These are phyloP conservation scores for Ceratotherium simum DNA, from an alignment of 2,113 vertebrate genomes.

Conservation along the genomic window DNA sequence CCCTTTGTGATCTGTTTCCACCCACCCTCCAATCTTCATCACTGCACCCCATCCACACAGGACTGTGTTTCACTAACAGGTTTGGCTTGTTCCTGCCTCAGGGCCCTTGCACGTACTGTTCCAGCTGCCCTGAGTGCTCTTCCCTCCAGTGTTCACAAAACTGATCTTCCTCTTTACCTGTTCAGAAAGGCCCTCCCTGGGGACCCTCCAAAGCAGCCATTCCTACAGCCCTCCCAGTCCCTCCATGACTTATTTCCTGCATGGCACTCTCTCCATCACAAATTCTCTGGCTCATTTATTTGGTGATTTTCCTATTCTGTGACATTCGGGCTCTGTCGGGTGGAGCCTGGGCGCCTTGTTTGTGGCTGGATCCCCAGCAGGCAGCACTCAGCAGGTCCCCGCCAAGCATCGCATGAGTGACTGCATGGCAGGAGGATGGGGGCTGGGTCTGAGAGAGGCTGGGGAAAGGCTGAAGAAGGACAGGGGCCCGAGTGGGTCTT, in stretches of 20 bases:
- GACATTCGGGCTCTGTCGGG: accelerated
- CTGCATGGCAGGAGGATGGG: too few relatives aligned
- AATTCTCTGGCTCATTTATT: not conserved
- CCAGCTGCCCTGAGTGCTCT: not conserved
- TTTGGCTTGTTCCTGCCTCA: not conserved
- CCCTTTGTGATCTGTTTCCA: not conserved
- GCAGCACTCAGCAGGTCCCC: not conserved
- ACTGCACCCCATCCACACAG: not conserved
- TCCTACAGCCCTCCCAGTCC: not conserved
- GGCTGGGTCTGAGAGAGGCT: not conserved
- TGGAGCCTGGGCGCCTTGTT: not conserved
- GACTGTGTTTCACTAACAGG: not conserved
- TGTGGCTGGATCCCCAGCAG: not conserved
- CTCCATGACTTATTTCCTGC: not conserved
- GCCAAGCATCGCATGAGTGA: not conserved
- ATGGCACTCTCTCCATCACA: not conserved
- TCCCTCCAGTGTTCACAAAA: not conserved
- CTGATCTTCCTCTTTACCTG: not conserved
- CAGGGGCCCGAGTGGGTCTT: not conserved
- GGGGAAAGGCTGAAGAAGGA: not conserved
- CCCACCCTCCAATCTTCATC: not conserved
- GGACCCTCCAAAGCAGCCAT: not conserved
- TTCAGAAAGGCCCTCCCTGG: not conserved
- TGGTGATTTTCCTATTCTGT: not conserved
- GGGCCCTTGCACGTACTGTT: constrained; percentile 19